Base-by-base conservation (phyloP, 2,113 vertebrate species). In the Takifugu flavidus region DNA sequence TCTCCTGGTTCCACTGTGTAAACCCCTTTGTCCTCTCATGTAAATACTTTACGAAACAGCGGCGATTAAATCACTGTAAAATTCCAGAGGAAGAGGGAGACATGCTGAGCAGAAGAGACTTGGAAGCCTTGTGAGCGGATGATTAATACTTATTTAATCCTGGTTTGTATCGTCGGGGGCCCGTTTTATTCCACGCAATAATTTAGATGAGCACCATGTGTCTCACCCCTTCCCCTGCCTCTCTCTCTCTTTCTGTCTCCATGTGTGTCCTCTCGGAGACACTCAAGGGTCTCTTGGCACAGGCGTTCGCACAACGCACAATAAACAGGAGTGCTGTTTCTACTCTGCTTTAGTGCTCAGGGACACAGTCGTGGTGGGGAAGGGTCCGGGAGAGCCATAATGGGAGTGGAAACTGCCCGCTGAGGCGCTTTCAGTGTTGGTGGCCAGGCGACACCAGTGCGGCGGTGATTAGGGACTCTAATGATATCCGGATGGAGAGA, bases 371-470 rank as follows among this genome's bases (percentile, higher is more conserved):
- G 11, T 53, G 57, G 72, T 57, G 11, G 65, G 77, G 82, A 70
- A 39, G 65, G 58, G 62, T 76, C 49, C 58, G 65, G 71, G 71
- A 86, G 62, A 44, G 72, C 90, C 90, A 85, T 91, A 91, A 91
- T 74, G 66, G 90, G 88, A 91, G 88, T 90, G 90, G 91, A 91
- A 91, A 91, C 81, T 80, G 77, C 76, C 79, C 58, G 70, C 73
- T 80, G 69, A 43, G 67, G 78, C 72, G 76, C 76, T 88, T 68
- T 75, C 79, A 82, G 83, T 76, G 60, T 75, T 67, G 43, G 80
- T 82, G 71, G 67, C 72, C 67, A 49, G 74, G 76, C 67, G 77
- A 84, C 82, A 87, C 72, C 74, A 84, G 72, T 74, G 80, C 56
- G 77, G 72, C 70, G 64, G 78, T 58, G 82, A 89, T 88, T 84